A percentile compares a stretch with the other conserved stretches of the same genome.
phyloP scores from a whole-genome alignment of 2,888 invertebrate species.

The Drosophila suboccidentalis region DNA sequence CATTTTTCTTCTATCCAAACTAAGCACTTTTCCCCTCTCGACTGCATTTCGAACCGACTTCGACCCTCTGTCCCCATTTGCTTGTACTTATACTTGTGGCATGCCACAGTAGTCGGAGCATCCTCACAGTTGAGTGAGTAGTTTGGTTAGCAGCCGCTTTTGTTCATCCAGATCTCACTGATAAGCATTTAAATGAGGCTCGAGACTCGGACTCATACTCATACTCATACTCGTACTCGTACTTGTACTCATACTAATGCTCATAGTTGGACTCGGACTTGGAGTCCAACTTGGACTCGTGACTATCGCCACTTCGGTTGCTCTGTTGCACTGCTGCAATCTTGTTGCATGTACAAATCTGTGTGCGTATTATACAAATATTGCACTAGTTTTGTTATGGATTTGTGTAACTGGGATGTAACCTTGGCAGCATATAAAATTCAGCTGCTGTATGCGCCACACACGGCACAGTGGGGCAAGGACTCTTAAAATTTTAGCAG shows the following conservation, averaged over 20 bases:
- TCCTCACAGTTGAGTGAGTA: conserved; percentile 70
- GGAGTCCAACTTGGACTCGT: conserved; percentile 29
- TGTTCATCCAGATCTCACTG: conserved; percentile 80
- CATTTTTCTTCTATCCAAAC: conserved; percentile 73
- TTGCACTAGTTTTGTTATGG: conserved; percentile 79
- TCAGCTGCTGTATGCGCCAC: conserved; percentile 29
- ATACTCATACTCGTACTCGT: conserved; percentile 11
- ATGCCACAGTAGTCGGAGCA: conserved; percentile 60
- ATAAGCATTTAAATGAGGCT: conserved; percentile 83
- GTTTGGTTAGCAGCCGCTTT: conserved; percentile 79
- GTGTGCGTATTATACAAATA: conserved; percentile 77
- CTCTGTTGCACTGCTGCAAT: conserved; percentile 44
- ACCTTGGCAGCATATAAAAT: conserved; percentile 70
- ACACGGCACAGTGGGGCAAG: conserved; percentile 54
- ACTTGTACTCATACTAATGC: conserved; percentile 12
- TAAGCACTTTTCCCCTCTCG: conserved; percentile 28
- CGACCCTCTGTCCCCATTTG: conserved; percentile 19
- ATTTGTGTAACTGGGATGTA: conserved; percentile 80
- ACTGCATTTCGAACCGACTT: conserved; percentile 2
- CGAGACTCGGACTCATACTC: conserved; percentile 24
- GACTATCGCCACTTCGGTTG: conserved; percentile 49
- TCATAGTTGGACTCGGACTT: conserved; percentile 13
- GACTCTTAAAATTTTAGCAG: neutral
- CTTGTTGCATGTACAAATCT: conserved; percentile 60
- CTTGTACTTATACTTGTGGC: conserved; percentile 51